These are phyloP conservation scores for Frankliniella intonsa DNA, from an alignment of 2,888 invertebrate species.

Conservation along the genomic window DNA sequence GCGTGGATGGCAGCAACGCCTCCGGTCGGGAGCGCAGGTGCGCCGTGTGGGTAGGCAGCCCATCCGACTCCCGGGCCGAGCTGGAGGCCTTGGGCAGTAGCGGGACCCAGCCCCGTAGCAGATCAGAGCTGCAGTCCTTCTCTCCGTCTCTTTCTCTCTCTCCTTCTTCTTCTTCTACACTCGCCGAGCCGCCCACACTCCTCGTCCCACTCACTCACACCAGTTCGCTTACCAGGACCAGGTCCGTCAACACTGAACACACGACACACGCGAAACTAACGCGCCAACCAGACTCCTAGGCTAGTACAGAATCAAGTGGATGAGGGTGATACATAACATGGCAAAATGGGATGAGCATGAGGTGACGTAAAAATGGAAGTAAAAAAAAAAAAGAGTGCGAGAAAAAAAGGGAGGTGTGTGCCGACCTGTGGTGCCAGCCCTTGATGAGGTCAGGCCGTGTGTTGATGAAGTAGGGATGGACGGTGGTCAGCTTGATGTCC, in stretches of 20 bases:
- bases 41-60: slow-evolving; percentile 1
- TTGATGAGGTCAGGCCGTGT: slow-evolving; percentile 38
- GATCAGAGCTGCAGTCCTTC: too few relatives aligned
- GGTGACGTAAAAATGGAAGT: not conserved
- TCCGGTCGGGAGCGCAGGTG: not conserved
- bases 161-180: too few relatives aligned
- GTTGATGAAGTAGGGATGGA: slow-evolving; percentile 48
- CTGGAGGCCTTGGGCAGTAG: not conserved
- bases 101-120: not conserved
- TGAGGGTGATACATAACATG: slow-evolving; percentile 4
- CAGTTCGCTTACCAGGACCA: too few relatives aligned
- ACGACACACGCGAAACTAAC: too few relatives aligned
- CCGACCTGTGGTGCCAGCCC: slow-evolving; percentile 41
- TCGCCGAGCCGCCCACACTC: too few relatives aligned
- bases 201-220: too few relatives aligned
- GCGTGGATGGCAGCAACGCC: not conserved
- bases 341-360: not conserved
- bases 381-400: not conserved
- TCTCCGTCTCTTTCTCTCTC: too few relatives aligned
- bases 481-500: slow-evolving; percentile 40
- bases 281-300: too few relatives aligned
- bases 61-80: not conserved
- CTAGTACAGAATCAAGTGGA: not conserved
- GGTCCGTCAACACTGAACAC: too few relatives aligned
- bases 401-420: not conserved